These are phyloP conservation scores for Xiphophorus maculatus DNA, from an alignment of 2,113 vertebrate genomes.

Conservation along the genomic window DNA sequence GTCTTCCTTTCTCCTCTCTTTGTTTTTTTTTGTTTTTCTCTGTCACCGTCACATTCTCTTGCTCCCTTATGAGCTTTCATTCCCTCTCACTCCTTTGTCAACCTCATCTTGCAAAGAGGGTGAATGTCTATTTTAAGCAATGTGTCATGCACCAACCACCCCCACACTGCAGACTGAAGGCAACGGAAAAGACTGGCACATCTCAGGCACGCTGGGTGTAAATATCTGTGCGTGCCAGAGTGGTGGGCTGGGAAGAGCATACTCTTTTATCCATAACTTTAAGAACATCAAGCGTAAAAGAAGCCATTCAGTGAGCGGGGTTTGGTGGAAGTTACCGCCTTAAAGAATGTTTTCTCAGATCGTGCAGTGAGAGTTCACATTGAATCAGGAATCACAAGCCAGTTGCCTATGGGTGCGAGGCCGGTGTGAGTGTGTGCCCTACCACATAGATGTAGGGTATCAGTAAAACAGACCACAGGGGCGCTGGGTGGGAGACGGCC, in stretches of 20 bases:
- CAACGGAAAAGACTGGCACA: constrained; percentile 68
- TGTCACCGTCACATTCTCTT: constrained; percentile 45
- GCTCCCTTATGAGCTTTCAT: constrained; percentile 56
- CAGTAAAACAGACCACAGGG: too few relatives aligned
- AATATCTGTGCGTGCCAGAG: constrained; percentile 25
- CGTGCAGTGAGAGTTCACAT: too few relatives aligned
- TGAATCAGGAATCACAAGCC: too few relatives aligned
- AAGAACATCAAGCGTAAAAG: constrained; percentile 11
- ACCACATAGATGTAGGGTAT: too few relatives aligned
- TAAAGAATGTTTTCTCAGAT: too few relatives aligned
- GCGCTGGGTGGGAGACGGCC: too few relatives aligned
- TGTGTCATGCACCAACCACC: constrained; percentile 75
- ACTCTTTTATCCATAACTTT: constrained; percentile 26
- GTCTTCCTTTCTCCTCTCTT: constrained; percentile 30
- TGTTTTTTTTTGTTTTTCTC: constrained; percentile 34
- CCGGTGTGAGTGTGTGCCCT: too few relatives aligned
- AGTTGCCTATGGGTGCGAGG: too few relatives aligned
- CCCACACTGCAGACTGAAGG: constrained; percentile 65
- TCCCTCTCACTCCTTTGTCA: constrained; percentile 70
- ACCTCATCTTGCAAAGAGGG: constrained; percentile 69
- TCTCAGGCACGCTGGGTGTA: constrained; percentile 54
- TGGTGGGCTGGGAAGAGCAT: constrained; percentile 22
- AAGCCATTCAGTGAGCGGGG: neutral
- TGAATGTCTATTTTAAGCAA: constrained; percentile 81
- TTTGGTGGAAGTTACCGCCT: neutral